These are phyloP conservation scores for cattle (Bos taurus) DNA, from an alignment of 2,113 vertebrate genomes.

Conservation along the genomic window DNA sequence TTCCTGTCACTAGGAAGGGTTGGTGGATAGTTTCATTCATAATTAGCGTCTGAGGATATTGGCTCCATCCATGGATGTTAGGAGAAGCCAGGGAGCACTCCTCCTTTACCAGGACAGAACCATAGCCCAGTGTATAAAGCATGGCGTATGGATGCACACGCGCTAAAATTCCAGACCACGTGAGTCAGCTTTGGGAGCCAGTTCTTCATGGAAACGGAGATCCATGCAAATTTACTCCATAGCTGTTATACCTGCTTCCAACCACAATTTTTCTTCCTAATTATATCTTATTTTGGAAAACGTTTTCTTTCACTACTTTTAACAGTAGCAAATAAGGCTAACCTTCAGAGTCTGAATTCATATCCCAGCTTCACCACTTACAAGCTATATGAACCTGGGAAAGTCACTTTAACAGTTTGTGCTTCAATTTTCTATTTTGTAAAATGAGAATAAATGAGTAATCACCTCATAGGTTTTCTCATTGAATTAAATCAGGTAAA, in stretches of 20 bases:
- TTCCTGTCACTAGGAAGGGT: neutral
- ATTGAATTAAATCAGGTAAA: neutral
- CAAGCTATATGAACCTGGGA: neutral
- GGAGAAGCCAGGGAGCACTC: neutral
- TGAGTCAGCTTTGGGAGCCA: neutral
- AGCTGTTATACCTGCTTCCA: neutral
- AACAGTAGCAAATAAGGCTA: neutral
- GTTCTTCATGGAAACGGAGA: neutral
- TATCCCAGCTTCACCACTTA: neutral
- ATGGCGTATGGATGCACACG: too few relatives aligned
- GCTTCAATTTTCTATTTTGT: neutral
- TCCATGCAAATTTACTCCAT: neutral
- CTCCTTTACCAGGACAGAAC: neutral
- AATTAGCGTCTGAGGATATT: neutral
- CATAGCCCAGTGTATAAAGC: neutral
- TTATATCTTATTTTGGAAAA: neutral
- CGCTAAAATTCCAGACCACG: neutral
- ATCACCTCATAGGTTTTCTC: neutral
- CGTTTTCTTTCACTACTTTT: neutral
- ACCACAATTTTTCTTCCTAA: neutral
- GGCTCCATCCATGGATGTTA: neutral
- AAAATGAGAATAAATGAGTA: neutral
- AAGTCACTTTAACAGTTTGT: neutral
- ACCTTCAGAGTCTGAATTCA: neutral
- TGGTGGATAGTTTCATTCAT: neutral